Evolutionary conservation across 2,888 invertebrate species (phyloP), one percentile per base, ranked within the genome.

Genomic region (Lithophane socia): DNA sequence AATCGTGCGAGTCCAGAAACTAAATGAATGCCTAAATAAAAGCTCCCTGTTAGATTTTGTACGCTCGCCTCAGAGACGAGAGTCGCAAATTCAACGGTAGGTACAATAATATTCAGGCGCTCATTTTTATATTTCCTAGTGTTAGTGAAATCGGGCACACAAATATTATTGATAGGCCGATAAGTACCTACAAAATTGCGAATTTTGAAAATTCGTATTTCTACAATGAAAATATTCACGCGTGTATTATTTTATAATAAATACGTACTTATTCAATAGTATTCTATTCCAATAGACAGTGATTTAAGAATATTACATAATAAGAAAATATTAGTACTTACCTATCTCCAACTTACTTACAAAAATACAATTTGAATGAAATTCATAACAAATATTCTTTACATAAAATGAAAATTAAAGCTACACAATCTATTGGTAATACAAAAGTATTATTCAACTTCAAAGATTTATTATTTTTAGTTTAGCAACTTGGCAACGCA

Each of bases 291-390:
- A 74, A 75, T 65, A 65, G 21, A 61, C 7, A 73, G n/a, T 37
- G 13, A 65, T n/a, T 65, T 21, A 82, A 52, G 58, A 75, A 61
- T 63, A 54, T 75, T 52, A 29, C 8, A 37, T 72, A 44, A 4
- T 18, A 54, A 47, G 47, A 66, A 78, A 80, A 77, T 77, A 77
- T 56, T 82, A 82, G 82, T 82, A 76, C 47, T 80, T 80, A 58
- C 24, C 7, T 60, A 56, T 2, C 24, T 8, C 16, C 21, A 9
- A 52, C 13, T 5, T 74, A 56, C 75, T 82, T 78, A 82, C 64
- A 82, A 82, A 78, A 78, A 78, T 78, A 78, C 52, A 37, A 75
- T 82, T 58, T 64, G n/a, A 81, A 75, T 80, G 16, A 73, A 77
- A 54, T 73, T n/a, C 37, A 37, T 44, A 61, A 73, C 16, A 61